These are phyloP conservation scores for Chrysemys picta DNA, from an alignment of 2,113 vertebrate species.

Conservation along the genomic window DNA sequence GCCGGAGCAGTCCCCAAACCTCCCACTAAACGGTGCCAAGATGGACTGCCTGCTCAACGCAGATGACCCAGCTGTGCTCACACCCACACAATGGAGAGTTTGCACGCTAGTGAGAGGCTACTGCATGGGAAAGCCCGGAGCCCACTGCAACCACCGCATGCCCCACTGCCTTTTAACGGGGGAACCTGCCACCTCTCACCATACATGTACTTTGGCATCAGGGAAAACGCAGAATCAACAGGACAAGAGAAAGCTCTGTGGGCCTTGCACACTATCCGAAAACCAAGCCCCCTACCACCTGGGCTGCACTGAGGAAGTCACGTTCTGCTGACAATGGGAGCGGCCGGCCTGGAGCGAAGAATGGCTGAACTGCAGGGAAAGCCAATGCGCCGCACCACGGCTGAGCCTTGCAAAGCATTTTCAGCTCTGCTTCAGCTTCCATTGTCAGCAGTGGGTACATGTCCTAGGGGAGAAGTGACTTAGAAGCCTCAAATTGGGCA, in stretches of 20 bases:
- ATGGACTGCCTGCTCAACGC: background rate
- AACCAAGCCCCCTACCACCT: background rate
- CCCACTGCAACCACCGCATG: no score
- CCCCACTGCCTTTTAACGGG: background rate
- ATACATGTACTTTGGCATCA: background rate
- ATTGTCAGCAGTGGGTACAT: background rate
- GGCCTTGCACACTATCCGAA: background rate
- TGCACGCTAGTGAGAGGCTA: no score
- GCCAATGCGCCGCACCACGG: background rate
- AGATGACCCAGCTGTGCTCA: background rate
- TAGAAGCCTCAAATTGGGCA: background rate
- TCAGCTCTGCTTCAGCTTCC: background rate
- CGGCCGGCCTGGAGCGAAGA: background rate
- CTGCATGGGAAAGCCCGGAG: background rate
- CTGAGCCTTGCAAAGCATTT: background rate
- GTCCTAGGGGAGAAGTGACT: background rate
- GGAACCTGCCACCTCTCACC: background rate
- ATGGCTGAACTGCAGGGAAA: background rate
- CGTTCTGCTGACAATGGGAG: background rate
- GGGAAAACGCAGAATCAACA: background rate
- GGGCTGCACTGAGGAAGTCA: background rate
- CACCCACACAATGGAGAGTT: no score
- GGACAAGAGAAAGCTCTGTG: background rate
- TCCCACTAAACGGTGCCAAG: background rate
- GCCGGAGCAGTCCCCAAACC: background rate